Conservation (phyloP, 2,113 vertebrate genomes). For the Kryptolebias marmoratus region DNA sequence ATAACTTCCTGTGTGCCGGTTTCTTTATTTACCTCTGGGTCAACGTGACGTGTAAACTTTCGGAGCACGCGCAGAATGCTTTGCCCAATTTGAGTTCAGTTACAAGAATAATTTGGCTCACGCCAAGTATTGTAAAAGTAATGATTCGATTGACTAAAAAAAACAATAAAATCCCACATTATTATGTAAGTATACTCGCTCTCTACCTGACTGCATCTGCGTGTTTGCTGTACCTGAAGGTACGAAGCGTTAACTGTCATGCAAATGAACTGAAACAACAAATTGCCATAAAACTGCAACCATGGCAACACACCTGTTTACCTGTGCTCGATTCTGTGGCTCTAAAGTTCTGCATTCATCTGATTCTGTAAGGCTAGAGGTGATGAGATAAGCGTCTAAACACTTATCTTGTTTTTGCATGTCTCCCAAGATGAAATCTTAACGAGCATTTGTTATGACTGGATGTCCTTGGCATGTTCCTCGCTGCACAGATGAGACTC, state of each 20-base stretch:
- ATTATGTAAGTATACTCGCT: neutral
- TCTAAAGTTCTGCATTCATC: neutral
- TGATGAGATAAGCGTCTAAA: neutral
- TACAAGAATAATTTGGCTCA: neutral
- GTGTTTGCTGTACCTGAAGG: neutral
- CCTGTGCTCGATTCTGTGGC: neutral
- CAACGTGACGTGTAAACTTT: neutral
- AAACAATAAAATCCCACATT: neutral
- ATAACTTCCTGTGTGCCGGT: too few relatives aligned
- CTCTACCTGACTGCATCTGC: neutral
- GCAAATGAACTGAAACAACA: neutral
- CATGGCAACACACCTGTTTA: neutral
- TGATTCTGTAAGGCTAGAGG: neutral
- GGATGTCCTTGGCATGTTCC: neutral
- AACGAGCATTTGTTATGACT: conserved; percentile 25
- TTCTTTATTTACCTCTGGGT: too few relatives aligned
- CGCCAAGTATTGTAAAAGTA: too few relatives aligned
- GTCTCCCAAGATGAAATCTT: neutral
- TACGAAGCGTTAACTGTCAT: neutral
- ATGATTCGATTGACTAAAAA: too few relatives aligned
- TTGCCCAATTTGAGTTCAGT: too few relatives aligned
- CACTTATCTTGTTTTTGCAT: neutral
- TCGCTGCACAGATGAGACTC: neutral
- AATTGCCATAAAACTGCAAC: neutral
- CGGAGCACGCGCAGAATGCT: too few relatives aligned